phyloP scores from a whole-genome alignment of 2,113 vertebrate species.

The Australoheros scitulus region DNA sequence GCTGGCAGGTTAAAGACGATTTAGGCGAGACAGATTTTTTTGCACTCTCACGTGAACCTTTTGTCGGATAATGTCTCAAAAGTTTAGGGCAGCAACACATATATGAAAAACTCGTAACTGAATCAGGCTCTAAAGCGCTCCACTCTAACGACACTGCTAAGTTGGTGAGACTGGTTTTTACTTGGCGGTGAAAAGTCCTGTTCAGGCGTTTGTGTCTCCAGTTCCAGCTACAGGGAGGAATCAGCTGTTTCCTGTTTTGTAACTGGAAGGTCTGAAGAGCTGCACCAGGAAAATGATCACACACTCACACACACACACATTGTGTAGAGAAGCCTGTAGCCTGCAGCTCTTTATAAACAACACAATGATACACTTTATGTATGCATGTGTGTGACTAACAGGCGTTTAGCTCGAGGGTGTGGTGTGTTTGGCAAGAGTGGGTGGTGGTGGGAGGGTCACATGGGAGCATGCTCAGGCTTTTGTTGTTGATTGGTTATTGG shows the following conservation, averaged over 20 bases:
- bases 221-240: background rate
- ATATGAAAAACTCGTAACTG: background rate
- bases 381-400: constrained; percentile 14
- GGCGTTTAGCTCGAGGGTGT: constrained; percentile 33
- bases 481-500: constrained; percentile 19
- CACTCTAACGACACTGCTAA: background rate
- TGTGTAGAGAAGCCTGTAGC: background rate
- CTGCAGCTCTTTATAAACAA: constrained; percentile 8
- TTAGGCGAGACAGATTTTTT: too few relatives aligned
- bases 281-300: constrained; percentile 4
- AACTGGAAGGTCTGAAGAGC: constrained; percentile 13
- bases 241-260: constrained; percentile 26
- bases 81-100: background rate
- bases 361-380: constrained; percentile 6
- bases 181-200: background rate
- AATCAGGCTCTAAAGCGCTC: background rate
- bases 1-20: too few relatives aligned
- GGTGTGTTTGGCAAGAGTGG: background rate
- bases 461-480: background rate
- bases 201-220: background rate
- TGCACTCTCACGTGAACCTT: background rate
- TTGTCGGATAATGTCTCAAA: background rate
- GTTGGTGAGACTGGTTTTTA: constrained; percentile 3
- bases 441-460: background rate
- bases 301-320: background rate